Evolutionary conservation across 1,140 invertebrate species (phyloP).

Genomic region (Bombus terrestris): DNA sequence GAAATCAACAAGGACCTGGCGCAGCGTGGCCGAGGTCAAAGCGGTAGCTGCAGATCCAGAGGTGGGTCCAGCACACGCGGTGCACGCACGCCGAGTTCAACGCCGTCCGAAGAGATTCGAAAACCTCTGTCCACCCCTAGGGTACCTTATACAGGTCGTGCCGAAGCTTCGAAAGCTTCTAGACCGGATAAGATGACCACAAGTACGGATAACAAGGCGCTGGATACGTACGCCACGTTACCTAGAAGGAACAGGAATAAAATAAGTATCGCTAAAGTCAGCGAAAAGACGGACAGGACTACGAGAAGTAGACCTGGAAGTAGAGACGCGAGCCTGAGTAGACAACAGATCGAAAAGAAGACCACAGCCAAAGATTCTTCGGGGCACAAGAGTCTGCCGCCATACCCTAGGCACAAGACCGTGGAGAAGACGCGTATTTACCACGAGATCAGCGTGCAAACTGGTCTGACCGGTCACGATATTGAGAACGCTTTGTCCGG

Average conservation of each 20-base stretch:
- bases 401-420: slow-evolving; percentile 82
- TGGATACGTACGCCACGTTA: slow-evolving; percentile 89
- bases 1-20: slow-evolving; percentile 79
- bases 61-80: slow-evolving; percentile 83
- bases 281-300: slow-evolving; percentile 76
- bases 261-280: slow-evolving; percentile 77
- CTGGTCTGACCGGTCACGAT: slow-evolving; percentile 87
- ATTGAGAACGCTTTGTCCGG: slow-evolving; percentile 88
- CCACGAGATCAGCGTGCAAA: slow-evolving; percentile 89
- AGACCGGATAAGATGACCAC: slow-evolving; percentile 74
- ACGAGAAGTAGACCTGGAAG: slow-evolving; percentile 58
- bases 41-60: slow-evolving; percentile 53
- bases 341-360: slow-evolving; percentile 69
- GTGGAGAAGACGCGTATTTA: slow-evolving; percentile 87
- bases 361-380: slow-evolving; percentile 74
- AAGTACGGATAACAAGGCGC: slow-evolving; percentile 82
- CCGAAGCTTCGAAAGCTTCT: slow-evolving; percentile 60
- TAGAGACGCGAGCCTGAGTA: slow-evolving; percentile 68
- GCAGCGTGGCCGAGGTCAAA: slow-evolving; percentile 49
- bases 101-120: slow-evolving; percentile 87
- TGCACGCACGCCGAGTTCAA: slow-evolving; percentile 84
- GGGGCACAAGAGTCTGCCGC: slow-evolving; percentile 82
- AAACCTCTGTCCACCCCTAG: slow-evolving; percentile 83
- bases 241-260: slow-evolving; percentile 85
- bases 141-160: slow-evolving; percentile 42